Evolutionary conservation across 64 coral and sea anemone genomes (phyloP), one percentile per base, ranked within the genome.

Genomic region (Acropora yongei): DNA sequence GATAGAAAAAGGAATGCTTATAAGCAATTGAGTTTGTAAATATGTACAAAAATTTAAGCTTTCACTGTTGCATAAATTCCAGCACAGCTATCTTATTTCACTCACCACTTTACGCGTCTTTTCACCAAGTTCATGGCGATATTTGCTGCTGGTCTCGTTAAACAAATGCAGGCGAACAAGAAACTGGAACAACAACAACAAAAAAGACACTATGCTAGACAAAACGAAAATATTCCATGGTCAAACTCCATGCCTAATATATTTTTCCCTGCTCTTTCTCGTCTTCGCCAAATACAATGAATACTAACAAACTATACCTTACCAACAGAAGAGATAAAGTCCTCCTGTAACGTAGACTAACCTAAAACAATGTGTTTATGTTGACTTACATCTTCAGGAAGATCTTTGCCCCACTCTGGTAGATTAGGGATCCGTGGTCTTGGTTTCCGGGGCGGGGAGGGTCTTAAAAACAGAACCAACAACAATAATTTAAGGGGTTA

Each of bases 331-430:
- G 30, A 30, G 30, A 30, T 30, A 30, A 30, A 30, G 30, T 30
- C 30, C 30, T 30, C 30, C 30, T 30, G 30, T 55, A 10, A 55
- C 0, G 3, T 10, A 7, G 51, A 55, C 51, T 10, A 7, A 10
- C 51, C 13, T 12, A 41, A 17, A 58, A 17, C 30, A 30, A 30
- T 2, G 49, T 16, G 20, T 8, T 6, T 51, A 8, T 86, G 88
- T 18, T 17, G 58, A 97, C 95, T 94, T 72, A 97, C 95, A 91
- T 97, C 95, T 83, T 91, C 88, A 5, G 95, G 95, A 8, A 97
- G 78, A 68, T 94, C 95, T 85, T 99, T 99, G 51, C 97, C 97
- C 97, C 97, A 99, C 12, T 92, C 88, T 3, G 97, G 97, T 47
- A 99, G 75, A 77, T 88, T 93, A 8, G 91, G 88, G 61, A 91